Percentiles rank a stretch among this genome's conserved stretches.
Evolutionary conservation across 2,113 vertebrate genomes (phyloP).

Genomic region (Acanthisitta chloris): DNA sequence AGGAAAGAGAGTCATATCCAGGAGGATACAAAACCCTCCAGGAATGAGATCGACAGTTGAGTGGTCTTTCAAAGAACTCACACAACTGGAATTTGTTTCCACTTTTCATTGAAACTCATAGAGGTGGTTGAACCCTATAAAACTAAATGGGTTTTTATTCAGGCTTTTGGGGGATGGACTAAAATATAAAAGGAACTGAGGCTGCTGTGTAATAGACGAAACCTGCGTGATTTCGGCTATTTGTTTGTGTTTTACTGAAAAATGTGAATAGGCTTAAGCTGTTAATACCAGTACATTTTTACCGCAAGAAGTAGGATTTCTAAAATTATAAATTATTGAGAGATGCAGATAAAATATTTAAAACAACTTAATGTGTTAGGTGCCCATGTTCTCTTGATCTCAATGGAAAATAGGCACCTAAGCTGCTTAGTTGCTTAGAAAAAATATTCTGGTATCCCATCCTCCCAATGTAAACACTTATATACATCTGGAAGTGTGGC

Average conservation of each 20-base stretch:
- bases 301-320: slow-evolving; percentile 36
- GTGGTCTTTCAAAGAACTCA: background rate
- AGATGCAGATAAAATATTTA: slow-evolving; percentile 63
- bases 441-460: background rate
- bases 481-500: background rate
- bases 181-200: background rate
- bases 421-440: slow-evolving; percentile 24
- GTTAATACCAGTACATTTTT: slow-evolving; percentile 32
- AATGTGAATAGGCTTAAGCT: background rate
- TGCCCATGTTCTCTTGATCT: slow-evolving; percentile 30
- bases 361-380: slow-evolving; percentile 43
- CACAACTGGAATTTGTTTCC: background rate
- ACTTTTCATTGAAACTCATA: background rate
- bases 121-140: background rate
- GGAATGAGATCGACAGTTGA: background rate
- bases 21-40: background rate
- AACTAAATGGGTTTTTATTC: background rate
- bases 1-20: background rate
- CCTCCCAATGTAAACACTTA: background rate
- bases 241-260: slow-evolving; percentile 13
- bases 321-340: slow-evolving; percentile 61
- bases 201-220: background rate
- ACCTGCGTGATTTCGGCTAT: background rate
- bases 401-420: slow-evolving; percentile 27
- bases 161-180: background rate